phyloP scores from a whole-genome alignment of 2,888 invertebrate genomes.

The Tigriopus californicus region DNA sequence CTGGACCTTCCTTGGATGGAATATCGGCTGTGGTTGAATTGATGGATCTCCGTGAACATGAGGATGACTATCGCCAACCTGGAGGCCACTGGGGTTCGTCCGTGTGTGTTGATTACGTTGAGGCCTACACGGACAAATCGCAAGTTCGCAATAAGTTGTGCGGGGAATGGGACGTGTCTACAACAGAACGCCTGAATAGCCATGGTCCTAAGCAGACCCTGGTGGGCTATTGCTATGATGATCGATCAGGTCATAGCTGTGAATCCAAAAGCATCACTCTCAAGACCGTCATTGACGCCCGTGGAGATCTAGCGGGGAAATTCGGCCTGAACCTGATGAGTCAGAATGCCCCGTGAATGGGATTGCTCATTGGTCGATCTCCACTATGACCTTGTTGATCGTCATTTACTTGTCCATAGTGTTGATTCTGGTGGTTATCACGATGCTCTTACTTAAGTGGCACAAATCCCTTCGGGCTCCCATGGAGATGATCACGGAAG shows the following conservation, averaged over 20 bases:
- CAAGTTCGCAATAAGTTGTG: background rate
- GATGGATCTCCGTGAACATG: constrained; percentile 8
- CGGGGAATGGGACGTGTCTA: constrained; percentile 7
- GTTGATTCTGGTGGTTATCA: constrained; percentile 7
- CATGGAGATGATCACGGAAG: background rate
- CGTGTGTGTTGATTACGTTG: constrained; percentile 7
- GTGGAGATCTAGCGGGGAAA: background rate
- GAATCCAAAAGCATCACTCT: constrained; percentile 9
- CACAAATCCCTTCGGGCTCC: constrained; percentile 11
- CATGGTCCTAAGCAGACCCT: background rate
- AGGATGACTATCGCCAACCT: constrained; percentile 4
- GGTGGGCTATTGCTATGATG: constrained; percentile 8
- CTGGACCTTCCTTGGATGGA: constrained; percentile 7
- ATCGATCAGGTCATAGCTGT: background rate
- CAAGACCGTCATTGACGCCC: constrained; percentile 6
- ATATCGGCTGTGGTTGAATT: constrained; percentile 10
- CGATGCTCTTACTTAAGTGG: constrained; percentile 12
- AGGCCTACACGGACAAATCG: constrained; percentile 2
- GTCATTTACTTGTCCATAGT: constrained; percentile 11
- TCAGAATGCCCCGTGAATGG: background rate
- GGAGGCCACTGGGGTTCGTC: constrained; percentile 13
- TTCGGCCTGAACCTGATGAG: constrained; percentile 7
- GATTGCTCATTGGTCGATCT: constrained; percentile 5
- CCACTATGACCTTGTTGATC: constrained; percentile 12
- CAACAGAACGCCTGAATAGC: background rate